A percentile compares a stretch with the other conserved stretches of the same genome.
phyloP scores from a whole-genome alignment of 2,888 invertebrate genomes.

The Drosophila kuntzei region DNA sequence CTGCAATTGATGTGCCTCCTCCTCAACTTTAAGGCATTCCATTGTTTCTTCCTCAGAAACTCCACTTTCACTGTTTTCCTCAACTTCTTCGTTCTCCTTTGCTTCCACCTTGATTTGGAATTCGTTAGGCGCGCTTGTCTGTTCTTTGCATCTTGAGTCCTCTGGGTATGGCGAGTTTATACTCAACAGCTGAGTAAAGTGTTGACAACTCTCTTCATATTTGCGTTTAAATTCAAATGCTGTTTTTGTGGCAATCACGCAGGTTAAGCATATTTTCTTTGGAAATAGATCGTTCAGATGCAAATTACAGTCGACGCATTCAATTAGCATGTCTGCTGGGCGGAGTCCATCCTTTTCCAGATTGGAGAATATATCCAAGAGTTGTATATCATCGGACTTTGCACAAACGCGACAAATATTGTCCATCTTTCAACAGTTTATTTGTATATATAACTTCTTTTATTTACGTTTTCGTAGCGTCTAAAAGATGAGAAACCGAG shows the following conservation, averaged over 20 bases:
- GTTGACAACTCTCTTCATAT: constrained; percentile 68
- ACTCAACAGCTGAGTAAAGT: constrained; percentile 24
- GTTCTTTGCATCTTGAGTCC: background rate
- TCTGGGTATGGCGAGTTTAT: background rate
- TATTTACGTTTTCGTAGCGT: too few relatives aligned
- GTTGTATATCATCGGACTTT: background rate
- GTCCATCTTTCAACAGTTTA: background rate
- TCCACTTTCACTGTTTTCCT: background rate
- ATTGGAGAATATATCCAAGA: constrained; percentile 11
- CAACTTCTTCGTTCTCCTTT: background rate
- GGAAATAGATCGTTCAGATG: constrained; percentile 54
- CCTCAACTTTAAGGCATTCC: background rate
- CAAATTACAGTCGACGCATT: constrained; percentile 51
- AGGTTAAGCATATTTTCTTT: constrained; percentile 69
- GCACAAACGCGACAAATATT: constrained; percentile 12
- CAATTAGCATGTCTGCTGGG: constrained; percentile 61
- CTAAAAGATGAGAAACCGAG: too few relatives aligned
- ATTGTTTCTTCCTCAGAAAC: background rate
- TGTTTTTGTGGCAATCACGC: constrained; percentile 56
- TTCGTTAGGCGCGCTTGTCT: too few relatives aligned
- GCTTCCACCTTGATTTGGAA: background rate
- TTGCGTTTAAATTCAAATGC: constrained; percentile 74
- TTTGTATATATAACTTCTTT: background rate
- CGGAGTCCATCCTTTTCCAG: constrained; percentile 13
- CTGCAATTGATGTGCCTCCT: background rate